Base-by-base conservation (phyloP, 2,113 vertebrate genomes). In the Pluvialis apricaria region DNA sequence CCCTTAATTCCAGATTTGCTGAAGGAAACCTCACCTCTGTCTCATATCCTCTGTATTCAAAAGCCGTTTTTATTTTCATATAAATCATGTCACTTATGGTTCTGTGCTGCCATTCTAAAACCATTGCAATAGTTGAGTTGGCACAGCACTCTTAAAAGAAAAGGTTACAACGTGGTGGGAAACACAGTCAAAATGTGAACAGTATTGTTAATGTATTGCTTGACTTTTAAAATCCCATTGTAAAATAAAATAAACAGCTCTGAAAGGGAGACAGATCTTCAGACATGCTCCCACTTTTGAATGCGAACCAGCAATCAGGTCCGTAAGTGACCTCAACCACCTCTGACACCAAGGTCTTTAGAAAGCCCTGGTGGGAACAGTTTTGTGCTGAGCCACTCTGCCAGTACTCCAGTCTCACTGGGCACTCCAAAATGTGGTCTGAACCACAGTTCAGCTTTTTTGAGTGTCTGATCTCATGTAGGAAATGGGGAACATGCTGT, bases 21-120 rank as follows among this genome's bases (percentile, higher is more conserved):
- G 81, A 92, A 96, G 88, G 72, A 95, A 95, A 94, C 72, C n/a
- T 93, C 87, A 93, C 80, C 65, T 95, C 83, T 95, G 72, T 75
- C 69, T 96, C 88, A 92, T 82, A 96, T 95, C 77, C 91, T 94
- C 69, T 89, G 73, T 57, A 91, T 87, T 89, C 88, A 92, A 94
- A 91, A 84, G 78, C 13, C 34, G n/a, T 87, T 94, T 96, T 80
- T 76, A 68, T 89, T 87, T 92, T 79, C 70, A 66, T 51, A 82
- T 62, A 94, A 96, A 91, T 89, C 65, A 87, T 80, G 54, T 42
- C 6, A 52, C 52, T 86, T 79, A 62, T 1, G 0, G 38, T 65
- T 92, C 62, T 89, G 61, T 49, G 54, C 34, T 93, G 62, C 81
- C 73, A 76, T 52, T 79, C 88, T 79, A 72, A 96, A 95, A 75